Conservation (phyloP, 2,888 invertebrate species). For the Lamellibrachia satsuma region DNA sequence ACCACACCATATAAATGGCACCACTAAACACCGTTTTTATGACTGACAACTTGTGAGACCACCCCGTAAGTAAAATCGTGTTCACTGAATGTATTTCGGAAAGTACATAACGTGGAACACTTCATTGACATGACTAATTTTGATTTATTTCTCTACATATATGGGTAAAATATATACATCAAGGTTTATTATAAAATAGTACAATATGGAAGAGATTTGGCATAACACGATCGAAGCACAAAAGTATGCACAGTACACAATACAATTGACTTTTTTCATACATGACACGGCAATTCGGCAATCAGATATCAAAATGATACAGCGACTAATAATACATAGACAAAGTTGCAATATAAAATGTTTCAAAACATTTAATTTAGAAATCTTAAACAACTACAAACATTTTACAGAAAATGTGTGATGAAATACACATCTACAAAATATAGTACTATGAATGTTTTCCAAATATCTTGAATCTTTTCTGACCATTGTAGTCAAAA, state of each 20-base stretch:
- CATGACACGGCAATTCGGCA: not conserved
- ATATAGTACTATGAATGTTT: not conserved
- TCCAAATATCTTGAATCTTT: not conserved
- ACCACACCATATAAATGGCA: too few relatives aligned
- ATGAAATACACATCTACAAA: not conserved
- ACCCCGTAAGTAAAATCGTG: too few relatives aligned
- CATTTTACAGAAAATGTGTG: not conserved
- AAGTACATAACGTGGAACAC: not conserved
- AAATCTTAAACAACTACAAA: not conserved
- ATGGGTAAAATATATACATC: not conserved
- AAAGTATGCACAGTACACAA: not conserved
- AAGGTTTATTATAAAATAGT: not conserved
- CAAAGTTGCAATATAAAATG: not conserved
- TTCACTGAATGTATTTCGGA: not conserved
- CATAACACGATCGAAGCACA: not conserved
- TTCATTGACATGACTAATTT: not conserved
- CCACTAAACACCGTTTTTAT: too few relatives aligned
- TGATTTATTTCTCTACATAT: not conserved
- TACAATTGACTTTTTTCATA: not conserved
- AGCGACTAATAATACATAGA: not conserved
- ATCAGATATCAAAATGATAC: not conserved
- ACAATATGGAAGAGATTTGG: too few relatives aligned
- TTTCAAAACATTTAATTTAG: not conserved
- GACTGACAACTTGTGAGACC: too few relatives aligned
- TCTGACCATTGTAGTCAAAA: not conserved